phyloP scores from a whole-genome alignment of 1,140 invertebrate species.

The Trichomalopsis sarcophagae region DNA sequence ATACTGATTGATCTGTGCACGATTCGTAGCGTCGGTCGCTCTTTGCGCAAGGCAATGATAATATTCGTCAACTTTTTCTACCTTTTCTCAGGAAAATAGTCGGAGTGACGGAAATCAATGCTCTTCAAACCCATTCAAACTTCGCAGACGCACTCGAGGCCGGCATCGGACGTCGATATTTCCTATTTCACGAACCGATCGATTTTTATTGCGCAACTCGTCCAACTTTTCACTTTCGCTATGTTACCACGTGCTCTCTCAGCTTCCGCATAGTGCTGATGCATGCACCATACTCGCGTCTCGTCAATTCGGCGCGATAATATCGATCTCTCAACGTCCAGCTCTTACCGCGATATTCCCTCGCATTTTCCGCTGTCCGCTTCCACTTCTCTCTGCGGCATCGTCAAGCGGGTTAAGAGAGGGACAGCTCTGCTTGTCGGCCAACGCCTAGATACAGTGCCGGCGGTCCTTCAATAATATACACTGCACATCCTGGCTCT shows the following conservation, averaged over 20 bases:
- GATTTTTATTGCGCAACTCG: neutral
- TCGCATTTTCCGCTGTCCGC: neutral
- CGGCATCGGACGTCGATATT: neutral
- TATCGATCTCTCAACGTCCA: neutral
- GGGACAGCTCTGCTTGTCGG: slow-evolving; percentile 56
- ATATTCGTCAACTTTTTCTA: too few relatives aligned
- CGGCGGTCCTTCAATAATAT: neutral
- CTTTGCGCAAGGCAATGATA: too few relatives aligned
- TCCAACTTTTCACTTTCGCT: neutral
- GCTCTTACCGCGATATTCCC: neutral
- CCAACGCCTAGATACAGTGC: slow-evolving; percentile 61
- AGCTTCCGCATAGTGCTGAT: neutral
- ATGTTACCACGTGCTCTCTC: neutral
- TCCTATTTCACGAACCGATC: neutral
- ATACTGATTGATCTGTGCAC: too few relatives aligned
- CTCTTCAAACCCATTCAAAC: too few relatives aligned
- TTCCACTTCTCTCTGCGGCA: neutral
- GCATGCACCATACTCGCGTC: neutral
- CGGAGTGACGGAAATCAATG: too few relatives aligned
- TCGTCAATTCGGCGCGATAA: neutral
- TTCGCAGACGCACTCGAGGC: neutral
- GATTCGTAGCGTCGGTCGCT: too few relatives aligned
- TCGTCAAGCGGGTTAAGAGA: neutral
- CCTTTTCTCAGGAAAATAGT: too few relatives aligned
- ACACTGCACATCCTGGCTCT: neutral